These are phyloP conservation scores for Tanypteryx hageni DNA, from an alignment of 2,888 invertebrate species.

Conservation along the genomic window DNA sequence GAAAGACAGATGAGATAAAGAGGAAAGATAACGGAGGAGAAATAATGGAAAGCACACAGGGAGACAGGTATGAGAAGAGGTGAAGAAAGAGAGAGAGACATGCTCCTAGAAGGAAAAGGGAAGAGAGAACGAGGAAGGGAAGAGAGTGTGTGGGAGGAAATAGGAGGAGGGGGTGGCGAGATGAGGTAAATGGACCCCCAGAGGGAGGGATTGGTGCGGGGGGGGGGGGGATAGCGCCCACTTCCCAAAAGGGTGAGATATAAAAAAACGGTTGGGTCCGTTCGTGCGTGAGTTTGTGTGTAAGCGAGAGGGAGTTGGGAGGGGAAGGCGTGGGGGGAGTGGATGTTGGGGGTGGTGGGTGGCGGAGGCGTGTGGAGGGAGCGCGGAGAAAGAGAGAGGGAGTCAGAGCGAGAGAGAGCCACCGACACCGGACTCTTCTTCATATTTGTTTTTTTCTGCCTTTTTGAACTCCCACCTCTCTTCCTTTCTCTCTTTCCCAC, in stretches of 20 bases:
- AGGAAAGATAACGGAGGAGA: constrained; percentile 32
- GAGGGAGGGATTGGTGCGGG: constrained; percentile 22
- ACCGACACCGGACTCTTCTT: background rate
- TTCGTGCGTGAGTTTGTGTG: constrained; percentile 22
- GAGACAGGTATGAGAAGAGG: background rate
- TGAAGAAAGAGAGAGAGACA: background rate
- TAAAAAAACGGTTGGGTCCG: constrained; percentile 3
- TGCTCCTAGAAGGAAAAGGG: background rate
- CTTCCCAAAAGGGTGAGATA: background rate
- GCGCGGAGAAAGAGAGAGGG: background rate
- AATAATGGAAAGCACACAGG: background rate
- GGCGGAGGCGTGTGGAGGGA: background rate
- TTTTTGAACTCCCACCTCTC: background rate
- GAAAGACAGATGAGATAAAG: constrained; percentile 35
- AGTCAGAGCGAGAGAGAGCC: background rate
- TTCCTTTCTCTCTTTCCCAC: background rate
- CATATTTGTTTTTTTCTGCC: background rate
- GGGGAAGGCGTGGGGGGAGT: background rate
- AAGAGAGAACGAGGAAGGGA: background rate
- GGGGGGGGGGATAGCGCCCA: background rate
- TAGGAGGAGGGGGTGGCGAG: background rate
- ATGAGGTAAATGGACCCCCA: constrained; percentile 20
- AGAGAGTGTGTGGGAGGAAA: background rate
- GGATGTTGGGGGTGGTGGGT: background rate
- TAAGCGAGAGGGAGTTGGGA: background rate